Percentiles rank a stretch among this genome's conserved stretches.
phyloP scores from a whole-genome alignment of 2,888 invertebrate genomes.

The Incurvaria masculella region DNA sequence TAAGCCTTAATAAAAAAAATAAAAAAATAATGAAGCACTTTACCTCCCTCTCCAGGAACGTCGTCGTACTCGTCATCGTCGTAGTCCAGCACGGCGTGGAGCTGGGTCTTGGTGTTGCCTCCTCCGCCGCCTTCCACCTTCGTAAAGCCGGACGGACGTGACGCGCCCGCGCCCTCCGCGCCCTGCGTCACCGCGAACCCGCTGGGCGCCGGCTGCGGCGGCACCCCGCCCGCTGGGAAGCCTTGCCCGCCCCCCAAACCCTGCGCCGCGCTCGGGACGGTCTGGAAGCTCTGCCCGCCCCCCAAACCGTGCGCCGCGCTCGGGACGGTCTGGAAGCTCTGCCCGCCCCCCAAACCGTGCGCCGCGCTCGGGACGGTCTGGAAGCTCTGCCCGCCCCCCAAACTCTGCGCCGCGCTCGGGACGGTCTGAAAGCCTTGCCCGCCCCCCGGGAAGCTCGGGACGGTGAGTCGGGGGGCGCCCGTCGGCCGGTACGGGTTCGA shows the following conservation, averaged over 20 bases:
- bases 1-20: too few species aligned
- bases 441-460: too few species aligned
- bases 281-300: too few species aligned
- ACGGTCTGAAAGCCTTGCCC: slow-evolving; percentile 12
- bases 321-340: too few species aligned
- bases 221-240: slow-evolving; percentile 1
- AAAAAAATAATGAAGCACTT: slow-evolving; percentile 6
- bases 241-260: too few species aligned
- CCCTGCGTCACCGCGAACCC: slow-evolving; percentile 27
- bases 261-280: too few species aligned
- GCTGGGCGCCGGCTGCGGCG: not conserved
- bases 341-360: too few species aligned
- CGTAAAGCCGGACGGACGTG: slow-evolving; percentile 62
- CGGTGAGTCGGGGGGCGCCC: too few species aligned
- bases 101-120: slow-evolving; percentile 60
- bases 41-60: slow-evolving; percentile 46
- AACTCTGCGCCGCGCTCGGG: too few species aligned
- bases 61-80: slow-evolving; percentile 63
- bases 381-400: too few species aligned
- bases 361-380: too few species aligned
- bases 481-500: not conserved
- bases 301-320: too few species aligned
- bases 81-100: slow-evolving; percentile 72
- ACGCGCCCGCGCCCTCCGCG: slow-evolving; percentile 32
- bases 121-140: slow-evolving; percentile 58